phyloP scores from a whole-genome alignment of 2,113 vertebrate genomes.

The Fregetta grallaria region DNA sequence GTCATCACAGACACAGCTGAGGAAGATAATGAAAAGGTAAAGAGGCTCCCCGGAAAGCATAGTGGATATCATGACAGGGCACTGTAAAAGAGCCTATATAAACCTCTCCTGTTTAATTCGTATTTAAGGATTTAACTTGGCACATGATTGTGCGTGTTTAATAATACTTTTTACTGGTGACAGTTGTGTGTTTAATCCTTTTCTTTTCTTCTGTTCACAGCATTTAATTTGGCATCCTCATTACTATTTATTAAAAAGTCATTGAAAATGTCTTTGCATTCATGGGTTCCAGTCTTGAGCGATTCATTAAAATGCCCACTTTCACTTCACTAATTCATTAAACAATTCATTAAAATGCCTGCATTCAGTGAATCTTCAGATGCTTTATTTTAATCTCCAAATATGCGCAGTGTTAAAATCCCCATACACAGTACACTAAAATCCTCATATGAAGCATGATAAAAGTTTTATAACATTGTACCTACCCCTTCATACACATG shows the following conservation, averaged over 20 bases:
- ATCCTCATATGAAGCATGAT: background rate
- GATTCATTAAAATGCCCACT: slow-evolving; percentile 12
- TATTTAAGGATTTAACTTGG: background rate
- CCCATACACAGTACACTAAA: background rate
- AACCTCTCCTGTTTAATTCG: background rate
- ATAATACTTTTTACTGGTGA: background rate
- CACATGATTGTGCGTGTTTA: background rate
- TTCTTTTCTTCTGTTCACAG: background rate
- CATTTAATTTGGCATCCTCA: slow-evolving; percentile 10
- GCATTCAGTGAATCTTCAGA: background rate
- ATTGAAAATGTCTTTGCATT: background rate
- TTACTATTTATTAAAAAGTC: slow-evolving; percentile 34
- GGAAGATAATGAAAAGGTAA: background rate
- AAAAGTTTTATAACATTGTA: background rate
- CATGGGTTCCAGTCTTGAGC: background rate
- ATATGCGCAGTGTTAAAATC: background rate
- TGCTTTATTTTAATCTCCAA: slow-evolving; percentile 5
- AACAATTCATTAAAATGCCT: background rate
- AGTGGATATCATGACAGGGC: accelerated
- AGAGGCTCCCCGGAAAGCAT: background rate
- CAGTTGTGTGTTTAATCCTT: background rate
- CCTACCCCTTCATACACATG: background rate
- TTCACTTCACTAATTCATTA: slow-evolving; percentile 3
- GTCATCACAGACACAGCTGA: background rate
- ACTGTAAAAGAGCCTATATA: background rate